Base-by-base conservation (phyloP, 2,888 invertebrate species). In the Oscheius sp. region DNA sequence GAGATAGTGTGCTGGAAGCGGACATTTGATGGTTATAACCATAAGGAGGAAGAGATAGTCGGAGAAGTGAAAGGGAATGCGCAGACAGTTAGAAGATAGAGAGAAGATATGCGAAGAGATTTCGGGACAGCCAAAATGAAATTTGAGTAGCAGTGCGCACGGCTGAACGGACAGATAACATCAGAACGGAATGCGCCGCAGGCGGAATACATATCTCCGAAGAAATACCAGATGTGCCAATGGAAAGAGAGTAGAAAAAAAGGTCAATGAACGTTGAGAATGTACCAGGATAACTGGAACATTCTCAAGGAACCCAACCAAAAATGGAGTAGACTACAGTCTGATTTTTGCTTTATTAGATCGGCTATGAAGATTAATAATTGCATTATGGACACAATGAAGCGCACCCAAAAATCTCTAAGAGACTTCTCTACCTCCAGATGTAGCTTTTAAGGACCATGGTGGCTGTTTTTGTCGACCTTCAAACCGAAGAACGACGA, bases 181-280 rank as follows among this genome's bases (percentile, higher is more conserved):
- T 59, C 59, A 44, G 59, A n/a, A 44, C 44, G 59, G 59, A 59
- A 59, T 59, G 59, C 59, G 59, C 59, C 54, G n/a, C 54, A 30
- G 36, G 56, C 8, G 36, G n/a, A n/a, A n/a, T n/a, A n/a, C n/a
- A n/a, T n/a, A n/a, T n/a, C n/a, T n/a, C n/a, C n/a, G n/a, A n/a
- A n/a, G n/a, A n/a, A n/a, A n/a, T n/a, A n/a, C n/a, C n/a, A n/a
- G n/a, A n/a, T n/a, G n/a, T n/a, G n/a, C n/a, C n/a, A n/a, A n/a
- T n/a, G n/a, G n/a, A n/a, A n/a, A n/a, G n/a, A n/a, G n/a, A n/a
- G n/a, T n/a, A n/a, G n/a, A n/a, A n/a, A n/a, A n/a, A n/a, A n/a
- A n/a, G n/a, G n/a, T n/a, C n/a, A n/a, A n/a, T n/a, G n/a, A n/a
- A n/a, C n/a, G n/a, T n/a, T n/a, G n/a, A n/a, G n/a, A n/a, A n/a